Conservation (phyloP, 2,888 invertebrate species). For the Lottia gigantea region DNA sequence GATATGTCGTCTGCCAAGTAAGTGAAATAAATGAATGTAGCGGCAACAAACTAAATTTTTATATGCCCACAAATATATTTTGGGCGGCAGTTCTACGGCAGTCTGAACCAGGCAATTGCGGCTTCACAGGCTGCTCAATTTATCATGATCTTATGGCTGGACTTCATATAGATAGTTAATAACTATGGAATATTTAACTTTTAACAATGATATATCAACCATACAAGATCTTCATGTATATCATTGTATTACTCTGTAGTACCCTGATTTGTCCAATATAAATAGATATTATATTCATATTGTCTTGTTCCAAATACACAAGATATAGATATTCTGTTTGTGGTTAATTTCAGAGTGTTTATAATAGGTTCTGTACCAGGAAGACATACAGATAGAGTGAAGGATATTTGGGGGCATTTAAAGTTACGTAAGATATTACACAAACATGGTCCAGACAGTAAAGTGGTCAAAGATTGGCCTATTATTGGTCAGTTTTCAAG, state of each 20-base stretch:
- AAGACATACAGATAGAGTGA: slow-evolving; percentile 75
- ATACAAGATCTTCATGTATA: no score
- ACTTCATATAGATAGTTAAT: neutral
- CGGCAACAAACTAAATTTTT: no score
- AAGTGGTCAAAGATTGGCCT: slow-evolving; percentile 74
- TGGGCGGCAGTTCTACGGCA: no score
- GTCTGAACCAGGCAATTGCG: no score
- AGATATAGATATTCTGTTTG: neutral
- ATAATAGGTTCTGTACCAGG: slow-evolving; percentile 89
- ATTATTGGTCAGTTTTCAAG: slow-evolving; percentile 90
- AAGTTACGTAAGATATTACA: slow-evolving; percentile 75
- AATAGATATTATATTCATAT: slow-evolving; percentile 1
- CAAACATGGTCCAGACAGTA: slow-evolving; percentile 74
- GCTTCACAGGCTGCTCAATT: no score
- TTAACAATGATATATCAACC: no score
- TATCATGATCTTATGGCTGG: neutral
- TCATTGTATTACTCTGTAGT: neutral
- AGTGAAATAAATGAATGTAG: slow-evolving; percentile 13
- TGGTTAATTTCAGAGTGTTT: slow-evolving; percentile 79
- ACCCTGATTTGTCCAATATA: neutral
- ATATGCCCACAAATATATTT: no score
- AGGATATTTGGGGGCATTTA: slow-evolving; percentile 75
- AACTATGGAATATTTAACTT: neutral
- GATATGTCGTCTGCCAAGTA: slow-evolving; percentile 87
- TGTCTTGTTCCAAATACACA: neutral